Evolutionary conservation across 2,797 vertebrate genomes (phyloP).

Genomic region (Triplophysa yarkandensis): DNA sequence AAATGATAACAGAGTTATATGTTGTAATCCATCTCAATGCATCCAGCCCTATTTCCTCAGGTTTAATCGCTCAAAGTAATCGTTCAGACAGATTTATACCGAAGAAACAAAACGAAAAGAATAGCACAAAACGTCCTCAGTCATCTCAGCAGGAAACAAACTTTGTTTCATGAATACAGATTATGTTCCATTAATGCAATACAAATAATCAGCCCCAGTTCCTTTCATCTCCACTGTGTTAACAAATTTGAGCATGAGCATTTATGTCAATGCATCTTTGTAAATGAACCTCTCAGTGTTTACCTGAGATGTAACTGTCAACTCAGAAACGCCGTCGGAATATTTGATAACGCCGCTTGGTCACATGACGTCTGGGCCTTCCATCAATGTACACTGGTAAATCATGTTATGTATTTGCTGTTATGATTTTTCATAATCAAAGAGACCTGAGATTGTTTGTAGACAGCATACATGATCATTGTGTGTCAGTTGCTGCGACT

Average conservation of each 20-base stretch:
- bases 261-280: slow-evolving; percentile 43
- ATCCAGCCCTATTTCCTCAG: neutral
- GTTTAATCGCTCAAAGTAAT: slow-evolving; percentile 21
- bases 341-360: slow-evolving; percentile 42
- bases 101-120: neutral
- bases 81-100: neutral
- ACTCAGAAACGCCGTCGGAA: slow-evolving; percentile 25
- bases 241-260: slow-evolving; percentile 21
- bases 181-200: slow-evolving; percentile 33
- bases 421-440: slow-evolving; percentile 51
- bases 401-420: slow-evolving; percentile 41
- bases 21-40: neutral
- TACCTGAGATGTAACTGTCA: slow-evolving; percentile 52
- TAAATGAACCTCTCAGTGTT: slow-evolving; percentile 46
- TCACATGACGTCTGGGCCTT: slow-evolving; percentile 38
- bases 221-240: slow-evolving; percentile 25
- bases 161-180: slow-evolving; percentile 25
- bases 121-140: slow-evolving; percentile 11
- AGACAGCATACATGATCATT: slow-evolving; percentile 46
- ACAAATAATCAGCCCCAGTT: slow-evolving; percentile 22
- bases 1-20: too few species aligned
- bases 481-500: slow-evolving; percentile 22
- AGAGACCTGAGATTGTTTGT: slow-evolving; percentile 39
- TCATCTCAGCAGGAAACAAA: slow-evolving; percentile 31
- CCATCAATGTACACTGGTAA: slow-evolving; percentile 40